Conservation (phyloP, 2,888 invertebrate species). For the Chrysolina haemoptera region DNA sequence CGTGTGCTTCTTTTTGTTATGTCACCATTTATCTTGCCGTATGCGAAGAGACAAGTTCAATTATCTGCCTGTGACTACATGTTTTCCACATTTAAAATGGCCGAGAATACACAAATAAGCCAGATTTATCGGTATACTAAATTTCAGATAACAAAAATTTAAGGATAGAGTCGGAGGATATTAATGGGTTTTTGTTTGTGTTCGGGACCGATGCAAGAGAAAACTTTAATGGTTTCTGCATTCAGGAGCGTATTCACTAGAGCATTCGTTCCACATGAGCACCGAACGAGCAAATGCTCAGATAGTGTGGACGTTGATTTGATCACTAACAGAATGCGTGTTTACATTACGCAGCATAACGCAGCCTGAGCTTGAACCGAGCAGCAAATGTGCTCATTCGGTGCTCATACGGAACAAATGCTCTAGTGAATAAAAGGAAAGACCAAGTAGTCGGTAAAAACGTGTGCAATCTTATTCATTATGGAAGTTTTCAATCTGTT, state of each 20-base stretch:
- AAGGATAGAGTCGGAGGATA: slow-evolving; percentile 18
- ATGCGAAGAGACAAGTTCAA: slow-evolving; percentile 23
- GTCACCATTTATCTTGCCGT: slow-evolving; percentile 1
- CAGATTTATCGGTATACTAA: slow-evolving; percentile 32
- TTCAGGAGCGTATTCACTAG: no score
- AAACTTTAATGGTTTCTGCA: slow-evolving; percentile 26
- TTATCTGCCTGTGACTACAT: slow-evolving; percentile 22
- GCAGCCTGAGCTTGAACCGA: no score
- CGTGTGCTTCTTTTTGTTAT: slow-evolving; percentile 1
- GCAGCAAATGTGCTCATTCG: no score
- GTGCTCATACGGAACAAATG: no score
- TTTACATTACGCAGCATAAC: no score
- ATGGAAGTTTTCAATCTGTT: not conserved
- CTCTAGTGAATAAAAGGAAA: slow-evolving; percentile 22
- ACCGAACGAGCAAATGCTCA: no score
- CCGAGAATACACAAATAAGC: slow-evolving; percentile 6
- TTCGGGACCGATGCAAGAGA: slow-evolving; percentile 3
- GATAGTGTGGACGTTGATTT: no score
- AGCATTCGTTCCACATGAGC: no score
- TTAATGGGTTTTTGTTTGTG: slow-evolving; percentile 34
- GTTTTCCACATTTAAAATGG: slow-evolving; percentile 20
- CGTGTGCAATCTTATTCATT: no score
- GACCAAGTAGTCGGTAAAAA: not conserved
- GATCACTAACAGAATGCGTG: no score
- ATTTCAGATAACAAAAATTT: slow-evolving; percentile 32